Percentiles rank a stretch among this genome's conserved stretches.
These are phyloP conservation scores for Contarinia nasturtii DNA, from an alignment of 1,140 invertebrate species.

Conservation along the genomic window DNA sequence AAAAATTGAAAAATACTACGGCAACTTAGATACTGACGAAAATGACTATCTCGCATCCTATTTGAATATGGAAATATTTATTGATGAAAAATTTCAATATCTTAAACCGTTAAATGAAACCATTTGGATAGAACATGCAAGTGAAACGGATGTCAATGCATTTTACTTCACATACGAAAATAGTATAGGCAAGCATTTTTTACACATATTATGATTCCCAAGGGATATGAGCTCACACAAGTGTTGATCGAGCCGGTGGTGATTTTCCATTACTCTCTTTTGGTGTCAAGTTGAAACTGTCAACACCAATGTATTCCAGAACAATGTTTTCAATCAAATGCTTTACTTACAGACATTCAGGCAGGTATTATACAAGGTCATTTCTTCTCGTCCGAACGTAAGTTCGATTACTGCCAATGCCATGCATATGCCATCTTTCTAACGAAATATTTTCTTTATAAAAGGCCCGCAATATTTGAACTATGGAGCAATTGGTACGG, in stretches of 20 bases:
- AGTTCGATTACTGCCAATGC: too few species aligned
- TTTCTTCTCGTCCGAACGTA: slow-evolving; percentile 61
- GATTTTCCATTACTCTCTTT: slow-evolving; percentile 1
- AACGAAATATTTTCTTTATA: too few species aligned
- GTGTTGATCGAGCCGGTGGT: too few species aligned
- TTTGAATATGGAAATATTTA: slow-evolving; percentile 53
- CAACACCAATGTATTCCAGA: too few species aligned
- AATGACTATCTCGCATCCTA: slow-evolving; percentile 52
- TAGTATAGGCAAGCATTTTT: slow-evolving; percentile 67
- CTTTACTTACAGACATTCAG: slow-evolving; percentile 53
- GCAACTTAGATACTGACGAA: slow-evolving; percentile 45
- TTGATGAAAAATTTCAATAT: slow-evolving; percentile 55
- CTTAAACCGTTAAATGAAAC: slow-evolving; percentile 62
- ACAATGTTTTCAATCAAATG: too few species aligned
- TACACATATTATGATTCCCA: slow-evolving; percentile 16
- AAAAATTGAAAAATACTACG: slow-evolving; percentile 58
- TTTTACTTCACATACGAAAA: slow-evolving; percentile 70
- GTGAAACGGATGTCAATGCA: slow-evolving; percentile 62
- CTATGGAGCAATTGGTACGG: slow-evolving; percentile 78
- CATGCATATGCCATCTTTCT: too few species aligned
- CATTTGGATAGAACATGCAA: slow-evolving; percentile 59
- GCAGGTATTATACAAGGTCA: slow-evolving; percentile 78
- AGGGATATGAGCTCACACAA: too few species aligned
- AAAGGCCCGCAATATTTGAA: slow-evolving; percentile 65
- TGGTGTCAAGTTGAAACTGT: too few species aligned